Conservation (phyloP, 1,140 invertebrate genomes). For the Capitella teleta region DNA sequence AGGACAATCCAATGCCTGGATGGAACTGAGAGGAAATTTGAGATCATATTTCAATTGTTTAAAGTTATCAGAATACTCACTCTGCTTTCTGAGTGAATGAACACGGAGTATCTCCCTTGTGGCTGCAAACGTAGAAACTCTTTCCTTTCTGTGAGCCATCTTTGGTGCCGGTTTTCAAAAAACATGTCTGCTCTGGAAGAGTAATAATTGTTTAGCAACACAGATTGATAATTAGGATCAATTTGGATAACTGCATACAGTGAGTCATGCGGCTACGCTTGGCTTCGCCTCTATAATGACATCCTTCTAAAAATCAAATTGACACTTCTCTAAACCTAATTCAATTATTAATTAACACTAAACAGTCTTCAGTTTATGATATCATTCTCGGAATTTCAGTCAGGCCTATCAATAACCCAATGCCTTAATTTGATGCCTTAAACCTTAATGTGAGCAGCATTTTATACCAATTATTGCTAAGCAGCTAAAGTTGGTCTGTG, state of each 20-base stretch:
- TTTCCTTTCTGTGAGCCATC: background rate
- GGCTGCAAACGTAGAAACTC: conserved; percentile 1
- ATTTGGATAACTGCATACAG: too few relatives aligned
- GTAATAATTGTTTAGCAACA: background rate
- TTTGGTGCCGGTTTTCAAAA: conserved; percentile 1
- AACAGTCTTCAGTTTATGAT: too few relatives aligned
- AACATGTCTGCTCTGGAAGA: background rate
- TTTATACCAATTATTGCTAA: too few relatives aligned
- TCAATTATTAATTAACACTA: too few relatives aligned
- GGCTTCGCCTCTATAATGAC: background rate
- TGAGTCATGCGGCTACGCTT: too few relatives aligned
- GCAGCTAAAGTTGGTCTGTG: too few relatives aligned
- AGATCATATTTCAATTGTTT: background rate
- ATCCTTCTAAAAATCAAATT: background rate
- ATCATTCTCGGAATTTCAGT: too few relatives aligned
- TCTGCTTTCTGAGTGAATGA: background rate
- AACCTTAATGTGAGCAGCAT: too few relatives aligned
- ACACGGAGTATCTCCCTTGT: background rate
- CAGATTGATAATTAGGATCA: too few relatives aligned
- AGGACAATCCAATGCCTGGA: background rate
- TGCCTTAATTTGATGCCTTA: too few relatives aligned
- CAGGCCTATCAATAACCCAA: too few relatives aligned
- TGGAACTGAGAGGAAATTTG: background rate
- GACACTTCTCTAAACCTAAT: background rate
- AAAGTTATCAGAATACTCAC: background rate